A percentile compares a stretch with the other conserved stretches of the same genome.
These are phyloP conservation scores for Julus scandinavius DNA, from an alignment of 2,888 invertebrate species.

Conservation along the genomic window DNA sequence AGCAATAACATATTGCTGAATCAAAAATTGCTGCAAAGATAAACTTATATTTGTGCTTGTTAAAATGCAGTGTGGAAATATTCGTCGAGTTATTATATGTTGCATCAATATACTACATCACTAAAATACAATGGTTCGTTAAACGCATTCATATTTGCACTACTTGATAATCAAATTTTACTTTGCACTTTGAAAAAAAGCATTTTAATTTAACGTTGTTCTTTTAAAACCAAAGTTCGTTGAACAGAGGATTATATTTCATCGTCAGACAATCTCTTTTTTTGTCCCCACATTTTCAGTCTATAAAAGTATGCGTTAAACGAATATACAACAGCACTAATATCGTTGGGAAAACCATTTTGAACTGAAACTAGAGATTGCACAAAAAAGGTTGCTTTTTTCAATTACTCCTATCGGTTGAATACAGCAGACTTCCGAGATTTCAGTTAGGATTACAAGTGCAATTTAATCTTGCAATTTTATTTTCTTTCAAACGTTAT, in stretches of 20 bases:
- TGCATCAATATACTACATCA: background rate
- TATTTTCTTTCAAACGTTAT: background rate
- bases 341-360: background rate
- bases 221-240: background rate
- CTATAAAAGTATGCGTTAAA: background rate
- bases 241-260: background rate
- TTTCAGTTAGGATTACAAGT: constrained; percentile 39
- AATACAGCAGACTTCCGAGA: background rate
- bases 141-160: background rate
- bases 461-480: constrained; percentile 29
- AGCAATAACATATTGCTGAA: background rate
- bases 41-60: background rate
- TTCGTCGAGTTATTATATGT: background rate
- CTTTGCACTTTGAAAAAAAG: background rate
- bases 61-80: background rate
- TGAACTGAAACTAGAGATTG: background rate
- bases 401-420: background rate
- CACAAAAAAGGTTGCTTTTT: constrained; percentile 13
- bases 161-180: background rate
- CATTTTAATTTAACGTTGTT: background rate
- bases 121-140: background rate
- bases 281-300: background rate
- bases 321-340: background rate
- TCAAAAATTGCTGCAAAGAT: background rate
- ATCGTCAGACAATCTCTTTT: background rate